phyloP scores from a whole-genome alignment of 1,140 invertebrate genomes.

The Nasonia giraulti region DNA sequence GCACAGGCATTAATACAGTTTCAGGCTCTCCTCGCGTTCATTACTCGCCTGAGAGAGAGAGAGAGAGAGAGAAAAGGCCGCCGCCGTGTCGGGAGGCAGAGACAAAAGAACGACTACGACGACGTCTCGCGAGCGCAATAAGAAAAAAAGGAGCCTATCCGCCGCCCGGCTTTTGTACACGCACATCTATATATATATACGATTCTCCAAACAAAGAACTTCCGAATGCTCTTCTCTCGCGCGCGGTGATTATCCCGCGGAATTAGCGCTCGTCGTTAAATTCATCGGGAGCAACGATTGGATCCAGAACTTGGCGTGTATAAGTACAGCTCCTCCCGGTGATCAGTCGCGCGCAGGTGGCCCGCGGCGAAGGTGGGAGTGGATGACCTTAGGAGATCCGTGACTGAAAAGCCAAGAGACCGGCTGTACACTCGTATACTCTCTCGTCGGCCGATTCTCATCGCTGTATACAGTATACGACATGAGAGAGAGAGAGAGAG shows the following conservation, averaged over 20 bases:
- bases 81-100: background rate
- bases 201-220: slow-evolving; percentile 44
- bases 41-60: background rate
- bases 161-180: background rate
- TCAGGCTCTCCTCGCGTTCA: background rate
- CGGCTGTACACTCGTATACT: background rate
- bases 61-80: background rate
- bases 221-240: slow-evolving; percentile 13
- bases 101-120: slow-evolving; percentile 12
- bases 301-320: background rate
- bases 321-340: background rate
- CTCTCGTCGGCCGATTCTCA: background rate
- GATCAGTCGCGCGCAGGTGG: background rate
- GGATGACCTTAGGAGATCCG: slow-evolving; percentile 54
- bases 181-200: no score
- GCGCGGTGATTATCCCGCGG: background rate
- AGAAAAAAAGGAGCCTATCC: background rate
- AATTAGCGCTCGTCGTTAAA: background rate
- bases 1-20: background rate
- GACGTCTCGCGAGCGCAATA: background rate
- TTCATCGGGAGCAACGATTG: no score
- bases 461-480: background rate
- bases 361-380: slow-evolving; percentile 16
- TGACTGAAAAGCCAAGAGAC: slow-evolving; percentile 57
- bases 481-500: no score